Evolutionary conservation across 1,140 invertebrate species (phyloP).

Genomic region (Drosophila sturtevanti): DNA sequence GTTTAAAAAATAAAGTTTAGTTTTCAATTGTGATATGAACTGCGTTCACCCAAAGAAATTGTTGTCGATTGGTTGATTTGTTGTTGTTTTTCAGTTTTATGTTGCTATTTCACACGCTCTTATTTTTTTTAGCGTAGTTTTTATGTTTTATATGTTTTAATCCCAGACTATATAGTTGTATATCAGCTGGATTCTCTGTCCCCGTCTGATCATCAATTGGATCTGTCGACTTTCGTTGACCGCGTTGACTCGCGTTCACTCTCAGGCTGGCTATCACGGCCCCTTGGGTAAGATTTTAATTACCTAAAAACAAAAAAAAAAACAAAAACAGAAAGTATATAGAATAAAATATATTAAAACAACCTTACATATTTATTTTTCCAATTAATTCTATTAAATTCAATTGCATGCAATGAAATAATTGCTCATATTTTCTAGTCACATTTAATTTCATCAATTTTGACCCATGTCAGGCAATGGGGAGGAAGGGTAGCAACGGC

Average conservation of each 20-base stretch:
- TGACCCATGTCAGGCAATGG: neutral
- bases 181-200: constrained; percentile 31
- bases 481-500: neutral
- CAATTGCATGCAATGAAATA: constrained; percentile 62
- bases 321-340: neutral
- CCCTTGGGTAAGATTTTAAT: constrained; percentile 49
- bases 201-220: constrained; percentile 37
- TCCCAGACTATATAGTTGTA: constrained; percentile 17
- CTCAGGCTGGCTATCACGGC: constrained; percentile 64
- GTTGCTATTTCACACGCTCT: neutral
- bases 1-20: constrained; percentile 18
- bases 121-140: neutral
- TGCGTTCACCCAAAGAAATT: constrained; percentile 32
- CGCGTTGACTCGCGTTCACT: constrained; percentile 50
- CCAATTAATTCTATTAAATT: constrained; percentile 47
- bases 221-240: constrained; percentile 47
- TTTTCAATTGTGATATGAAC: constrained; percentile 46
- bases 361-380: neutral
- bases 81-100: constrained; percentile 14
- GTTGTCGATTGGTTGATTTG: constrained; percentile 2
- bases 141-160: neutral
- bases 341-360: neutral
- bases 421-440: constrained; percentile 19
- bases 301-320: constrained; percentile 39
- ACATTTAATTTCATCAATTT: constrained; percentile 7